A percentile compares a stretch with the other conserved stretches of the same genome.
These are phyloP conservation scores for Gila robusta DNA, from an alignment of 2,797 vertebrate genomes.

Conservation along the genomic window DNA sequence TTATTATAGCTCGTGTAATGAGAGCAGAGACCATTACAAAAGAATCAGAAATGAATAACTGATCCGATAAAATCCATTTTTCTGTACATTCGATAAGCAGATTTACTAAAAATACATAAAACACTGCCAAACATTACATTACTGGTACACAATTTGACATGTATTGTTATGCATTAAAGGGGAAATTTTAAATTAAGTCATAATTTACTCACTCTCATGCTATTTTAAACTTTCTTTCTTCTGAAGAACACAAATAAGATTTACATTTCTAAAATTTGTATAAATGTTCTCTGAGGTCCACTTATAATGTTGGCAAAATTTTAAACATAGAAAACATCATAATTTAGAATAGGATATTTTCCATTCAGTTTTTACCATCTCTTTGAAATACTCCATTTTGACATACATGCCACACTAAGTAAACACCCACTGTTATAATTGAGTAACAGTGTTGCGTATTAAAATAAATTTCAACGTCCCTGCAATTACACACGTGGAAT, in stretches of 20 bases:
- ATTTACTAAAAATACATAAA: slow-evolving; percentile 4
- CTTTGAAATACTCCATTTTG: not conserved
- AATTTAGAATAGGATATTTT: not conserved
- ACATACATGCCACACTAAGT: not conserved
- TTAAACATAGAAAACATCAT: not conserved
- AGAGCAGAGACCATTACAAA: not conserved
- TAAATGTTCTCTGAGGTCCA: not conserved
- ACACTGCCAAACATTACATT: not conserved
- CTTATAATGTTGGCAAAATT: not conserved
- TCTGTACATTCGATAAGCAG: slow-evolving; percentile 1
- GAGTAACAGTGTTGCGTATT: not conserved
- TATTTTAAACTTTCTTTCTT: not conserved
- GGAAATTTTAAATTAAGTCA: not conserved
- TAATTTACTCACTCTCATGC: not conserved
- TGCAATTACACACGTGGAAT: not conserved
- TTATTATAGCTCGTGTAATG: slow-evolving; percentile 11
- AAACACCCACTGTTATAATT: not conserved
- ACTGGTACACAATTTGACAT: not conserved
- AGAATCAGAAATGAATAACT: not conserved
- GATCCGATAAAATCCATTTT: not conserved
- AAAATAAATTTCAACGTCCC: not conserved
- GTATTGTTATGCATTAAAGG: not conserved
- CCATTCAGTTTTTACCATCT: not conserved
- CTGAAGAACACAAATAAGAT: not conserved
- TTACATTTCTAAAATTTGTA: not conserved